Evolutionary conservation across 2,113 vertebrate genomes (phyloP).

Genomic region (Upupa epops): DNA sequence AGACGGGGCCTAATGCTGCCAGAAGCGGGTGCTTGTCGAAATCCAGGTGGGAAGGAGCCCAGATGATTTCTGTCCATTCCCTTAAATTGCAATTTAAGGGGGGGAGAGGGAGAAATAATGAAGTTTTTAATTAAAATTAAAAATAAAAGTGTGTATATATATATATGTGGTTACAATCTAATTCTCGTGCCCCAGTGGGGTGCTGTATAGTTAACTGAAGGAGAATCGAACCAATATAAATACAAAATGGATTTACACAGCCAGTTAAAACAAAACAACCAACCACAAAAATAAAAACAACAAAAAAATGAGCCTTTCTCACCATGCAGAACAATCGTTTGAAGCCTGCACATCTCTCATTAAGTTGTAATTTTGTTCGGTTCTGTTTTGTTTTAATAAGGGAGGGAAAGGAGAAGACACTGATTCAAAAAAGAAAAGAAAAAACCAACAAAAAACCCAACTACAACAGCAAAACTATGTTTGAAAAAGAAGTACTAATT

Average conservation of each 20-base stretch:
- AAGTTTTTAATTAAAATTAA: slow-evolving; percentile 75
- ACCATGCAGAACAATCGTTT: slow-evolving; percentile 54
- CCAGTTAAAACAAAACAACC: slow-evolving; percentile 54
- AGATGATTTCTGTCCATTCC: slow-evolving; percentile 44
- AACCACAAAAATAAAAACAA: not conserved
- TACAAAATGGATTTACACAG: slow-evolving; percentile 55
- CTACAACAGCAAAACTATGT: slow-evolving; percentile 28
- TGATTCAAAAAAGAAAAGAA: not conserved
- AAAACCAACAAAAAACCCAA: not conserved
- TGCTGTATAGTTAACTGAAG: slow-evolving; percentile 74
- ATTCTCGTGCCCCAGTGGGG: slow-evolving; percentile 77
- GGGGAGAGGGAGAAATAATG: slow-evolving; percentile 62
- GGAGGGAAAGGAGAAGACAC: slow-evolving; percentile 47
- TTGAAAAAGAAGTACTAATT: slow-evolving; percentile 39
- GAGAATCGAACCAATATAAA: slow-evolving; percentile 55
- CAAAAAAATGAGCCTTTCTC: slow-evolving; percentile 21
- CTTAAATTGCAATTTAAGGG: slow-evolving; percentile 54
- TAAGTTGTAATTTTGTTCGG: slow-evolving; percentile 58
- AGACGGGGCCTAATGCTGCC: not conserved
- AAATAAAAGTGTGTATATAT: slow-evolving; percentile 62
- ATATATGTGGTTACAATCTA: slow-evolving; percentile 75
- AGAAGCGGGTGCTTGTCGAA: slow-evolving; percentile 23
- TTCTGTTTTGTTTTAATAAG: slow-evolving; percentile 58
- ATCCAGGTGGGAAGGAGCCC: slow-evolving; percentile 21
- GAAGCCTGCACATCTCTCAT: slow-evolving; percentile 57